phyloP scores from a whole-genome alignment of 2,888 invertebrate species.

The Hemithea aestivaria region DNA sequence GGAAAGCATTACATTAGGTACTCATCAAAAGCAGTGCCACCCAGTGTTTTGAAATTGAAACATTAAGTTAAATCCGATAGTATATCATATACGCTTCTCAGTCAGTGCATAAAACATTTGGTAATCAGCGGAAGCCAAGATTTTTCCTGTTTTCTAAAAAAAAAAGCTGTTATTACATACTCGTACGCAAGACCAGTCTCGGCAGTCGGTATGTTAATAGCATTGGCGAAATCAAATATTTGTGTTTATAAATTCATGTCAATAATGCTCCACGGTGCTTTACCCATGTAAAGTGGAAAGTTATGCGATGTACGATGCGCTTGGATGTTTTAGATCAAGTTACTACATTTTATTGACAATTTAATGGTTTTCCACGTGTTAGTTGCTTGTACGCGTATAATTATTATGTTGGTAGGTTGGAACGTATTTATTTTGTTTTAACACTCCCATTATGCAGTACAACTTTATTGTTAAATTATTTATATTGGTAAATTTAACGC shows the following conservation, averaged over 20 bases:
- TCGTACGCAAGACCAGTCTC: conserved; percentile 29
- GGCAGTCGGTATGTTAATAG: conserved; percentile 44
- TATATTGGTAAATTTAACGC: no score
- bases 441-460: no score
- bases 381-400: background rate
- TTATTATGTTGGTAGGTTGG: conserved; percentile 1
- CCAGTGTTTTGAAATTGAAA: no score
- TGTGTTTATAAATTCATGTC: conserved; percentile 35
- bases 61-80: no score
- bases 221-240: conserved; percentile 51
- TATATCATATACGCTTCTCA: no score
- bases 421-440: no score
- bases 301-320: conserved; percentile 9
- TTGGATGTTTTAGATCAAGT: conserved; percentile 20
- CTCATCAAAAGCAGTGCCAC: no score
- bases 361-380: background rate
- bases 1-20: no score
- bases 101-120: no score
- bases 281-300: conserved; percentile 15
- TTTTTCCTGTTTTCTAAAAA: conserved; percentile 29
- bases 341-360: conserved; percentile 15
- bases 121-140: conserved; percentile 1
- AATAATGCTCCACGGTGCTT: conserved; percentile 39
- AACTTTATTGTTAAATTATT: no score
- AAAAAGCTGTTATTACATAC: conserved; percentile 25